Evolutionary conservation across 2,888 invertebrate genomes (phyloP), one percentile per base, ranked within the genome.

Genomic region (Pristionchus arcanus): DNA sequence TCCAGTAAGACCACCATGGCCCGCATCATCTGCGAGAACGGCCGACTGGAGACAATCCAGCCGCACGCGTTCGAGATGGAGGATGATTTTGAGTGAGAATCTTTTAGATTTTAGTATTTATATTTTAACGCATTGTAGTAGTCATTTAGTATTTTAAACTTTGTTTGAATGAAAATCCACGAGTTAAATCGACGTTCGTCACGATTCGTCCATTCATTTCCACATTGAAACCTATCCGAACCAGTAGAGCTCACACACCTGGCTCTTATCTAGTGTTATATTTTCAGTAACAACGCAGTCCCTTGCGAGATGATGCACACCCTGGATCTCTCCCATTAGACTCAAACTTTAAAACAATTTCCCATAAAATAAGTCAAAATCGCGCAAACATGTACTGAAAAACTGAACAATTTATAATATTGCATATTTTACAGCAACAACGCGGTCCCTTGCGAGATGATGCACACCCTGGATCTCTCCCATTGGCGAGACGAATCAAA

Each of bases 401-500:
- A n/a, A n/a, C n/a, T n/a, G n/a, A n/a, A n/a, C n/a, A n/a, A n/a
- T n/a, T n/a, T n/a, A n/a, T n/a, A n/a, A n/a, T n/a, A n/a, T n/a
- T n/a, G n/a, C 68, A 68, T 25, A 11, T 63, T 42, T 86, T 93
- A 87, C 71, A 93, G 93, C 55, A 94, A 94, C 91, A 92, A 91
- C 71, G 92, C 93, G 5, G 71, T 94, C 0, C 84, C 89, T 13
- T 88, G 87, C 34, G 81, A 74, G 13, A 90, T 92, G n/a, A 90
- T 94, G 55, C 90, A 90, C 19, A 25, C 74, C 15, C 66, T 91
- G 55, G 90, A 91, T 74, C 71, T 94, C n/a, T 68, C 77, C 2
- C 77, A 89, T 15, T 93, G 93, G 93, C 71, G 90, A 15, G 93
- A 93, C 87, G 85, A 87, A 19, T 92, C 93, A 55, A 90, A 90